These are phyloP conservation scores for Schizotus pectinicornis DNA, from an alignment of 2,888 invertebrate species.

Conservation along the genomic window DNA sequence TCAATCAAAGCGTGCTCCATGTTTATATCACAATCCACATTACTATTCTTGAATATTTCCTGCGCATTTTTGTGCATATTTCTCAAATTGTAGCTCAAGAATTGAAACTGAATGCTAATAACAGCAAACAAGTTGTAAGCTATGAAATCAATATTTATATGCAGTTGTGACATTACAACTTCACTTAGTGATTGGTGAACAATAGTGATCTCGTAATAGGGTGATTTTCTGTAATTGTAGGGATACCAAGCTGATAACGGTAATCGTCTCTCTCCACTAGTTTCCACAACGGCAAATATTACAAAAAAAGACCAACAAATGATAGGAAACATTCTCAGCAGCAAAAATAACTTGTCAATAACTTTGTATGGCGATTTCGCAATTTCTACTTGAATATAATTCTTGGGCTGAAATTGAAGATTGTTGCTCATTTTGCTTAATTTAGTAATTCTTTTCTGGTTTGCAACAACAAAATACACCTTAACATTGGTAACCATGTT, in stretches of 20 bases:
- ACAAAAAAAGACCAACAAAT: no score
- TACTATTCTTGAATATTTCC: no score
- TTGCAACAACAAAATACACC: conserved; percentile 4
- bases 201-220: conserved; percentile 9
- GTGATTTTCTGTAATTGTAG: conserved; percentile 1
- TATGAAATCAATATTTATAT: conserved; percentile 4
- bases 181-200: conserved; percentile 4
- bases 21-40: no score
- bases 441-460: not conserved
- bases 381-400: conserved; percentile 1
- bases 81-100: no score
- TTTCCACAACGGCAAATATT: no score
- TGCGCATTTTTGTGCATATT: no score
- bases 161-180: not conserved
- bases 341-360: not conserved
- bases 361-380: not conserved
- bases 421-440: not conserved
- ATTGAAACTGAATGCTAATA: not conserved
- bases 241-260: conserved; percentile 15
- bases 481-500: conserved; percentile 3
- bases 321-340: not conserved
- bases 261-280: not conserved
- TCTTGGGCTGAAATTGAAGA: conserved; percentile 8
- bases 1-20: no score
- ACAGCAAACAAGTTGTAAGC: not conserved